Evolutionary conservation across 2,113 vertebrate species (phyloP), one percentile per base, ranked within the genome.

Genomic region (Argyrosomus japonicus): DNA sequence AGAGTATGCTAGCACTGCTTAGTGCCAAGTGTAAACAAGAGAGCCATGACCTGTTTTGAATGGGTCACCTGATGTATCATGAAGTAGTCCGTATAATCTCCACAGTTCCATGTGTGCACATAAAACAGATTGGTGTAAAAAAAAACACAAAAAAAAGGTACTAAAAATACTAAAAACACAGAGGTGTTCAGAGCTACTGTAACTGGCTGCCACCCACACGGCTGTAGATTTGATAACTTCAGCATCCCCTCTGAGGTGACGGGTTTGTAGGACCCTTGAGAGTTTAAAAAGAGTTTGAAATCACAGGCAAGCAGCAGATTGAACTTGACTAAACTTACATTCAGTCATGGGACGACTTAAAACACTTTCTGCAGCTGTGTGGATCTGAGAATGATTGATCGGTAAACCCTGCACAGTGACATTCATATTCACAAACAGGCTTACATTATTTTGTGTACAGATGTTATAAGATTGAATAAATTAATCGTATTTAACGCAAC

Each of bases 241-340:
- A 57, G 70, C 40, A 9, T 23, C 32, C 40, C 54, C 19, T 67
- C 23, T 47, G 54, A 63, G 63, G 40, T 53, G 51, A 64, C 12
- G 1, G n/a, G 47, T 43, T 29, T 70, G 64, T 61, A 77, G 64
- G 27, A 56, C 56, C 43, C 27, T 64, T 45, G 67, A 76, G 36
- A 23, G 29, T 57, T 36, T 12, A 9, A 3, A 15, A 19, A 32
- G 45, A 70, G 36, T 40, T 75, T 19, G 27, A 75, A 51, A 36
- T 54, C 77, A 82, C 43, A 62, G 10, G 21, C 36, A n/a, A 68
- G 69, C n/a, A 2, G 60, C 81, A 77, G 69, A 86, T 53, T 76
- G 40, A 81, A 77, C 62, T 74, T 25, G 13, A 64, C 27, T 62
- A 50, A 65, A 47, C 43, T 43, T 65, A 2, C 67, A 53, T n/a